Evolutionary conservation across 2,797 vertebrate species (phyloP).

Genomic region (Heliangelus exortis): DNA sequence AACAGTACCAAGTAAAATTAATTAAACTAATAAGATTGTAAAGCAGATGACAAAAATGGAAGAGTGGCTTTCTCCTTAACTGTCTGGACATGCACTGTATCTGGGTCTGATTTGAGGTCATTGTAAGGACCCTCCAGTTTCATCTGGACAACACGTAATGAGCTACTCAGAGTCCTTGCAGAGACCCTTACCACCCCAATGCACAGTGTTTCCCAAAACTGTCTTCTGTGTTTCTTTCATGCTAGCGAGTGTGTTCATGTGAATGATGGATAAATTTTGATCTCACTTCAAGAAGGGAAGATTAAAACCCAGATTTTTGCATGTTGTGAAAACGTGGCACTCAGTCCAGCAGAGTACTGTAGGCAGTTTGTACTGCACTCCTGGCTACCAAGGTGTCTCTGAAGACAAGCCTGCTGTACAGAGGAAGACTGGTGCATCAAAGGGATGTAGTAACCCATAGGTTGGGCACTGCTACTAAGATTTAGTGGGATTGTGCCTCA

Average conservation of each 20-base stretch:
- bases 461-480: neutral
- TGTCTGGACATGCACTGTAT: neutral
- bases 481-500: neutral
- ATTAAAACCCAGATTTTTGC: neutral
- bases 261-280: neutral
- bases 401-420: neutral
- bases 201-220: neutral
- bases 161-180: neutral
- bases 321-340: neutral
- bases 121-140: neutral
- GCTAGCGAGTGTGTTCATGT: neutral
- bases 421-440: neutral
- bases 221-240: neutral
- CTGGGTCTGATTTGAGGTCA: neutral
- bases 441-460: neutral
- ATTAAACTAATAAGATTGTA: constrained; percentile 8
- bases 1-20: neutral
- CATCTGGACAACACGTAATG: neutral
- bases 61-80: neutral
- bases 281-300: neutral
- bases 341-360: neutral
- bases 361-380: neutral
- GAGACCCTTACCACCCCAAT: neutral
- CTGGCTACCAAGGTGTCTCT: neutral
- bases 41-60: neutral